phyloP scores from a whole-genome alignment of 2,113 vertebrate genomes.

The Sceloporus undulatus region DNA sequence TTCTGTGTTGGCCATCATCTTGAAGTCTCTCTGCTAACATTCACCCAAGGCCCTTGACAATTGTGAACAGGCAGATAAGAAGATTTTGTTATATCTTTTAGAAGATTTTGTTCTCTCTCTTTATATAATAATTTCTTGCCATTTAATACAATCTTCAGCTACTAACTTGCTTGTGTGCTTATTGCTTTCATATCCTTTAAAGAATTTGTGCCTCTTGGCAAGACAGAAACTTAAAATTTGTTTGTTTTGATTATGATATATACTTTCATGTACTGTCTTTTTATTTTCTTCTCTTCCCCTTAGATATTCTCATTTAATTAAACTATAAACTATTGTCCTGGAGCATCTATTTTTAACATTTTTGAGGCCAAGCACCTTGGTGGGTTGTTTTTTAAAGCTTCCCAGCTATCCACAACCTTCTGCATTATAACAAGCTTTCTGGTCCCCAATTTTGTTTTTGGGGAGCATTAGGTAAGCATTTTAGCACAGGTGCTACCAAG shows the following conservation, averaged over 20 bases:
- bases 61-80: neutral
- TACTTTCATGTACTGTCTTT: neutral
- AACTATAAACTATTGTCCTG: neutral
- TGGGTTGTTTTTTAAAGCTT: neutral
- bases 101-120: too few species aligned
- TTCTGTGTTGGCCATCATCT: neutral
- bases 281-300: neutral
- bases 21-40: neutral
- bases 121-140: too few species aligned
- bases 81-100: too few species aligned
- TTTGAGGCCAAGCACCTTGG: neutral
- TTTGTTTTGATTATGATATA: neutral
- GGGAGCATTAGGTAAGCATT: neutral
- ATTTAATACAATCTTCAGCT: neutral
- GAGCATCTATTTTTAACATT: neutral
- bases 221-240: neutral
- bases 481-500: slow-evolving; percentile 19
- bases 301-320: neutral
- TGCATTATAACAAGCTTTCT: neutral
- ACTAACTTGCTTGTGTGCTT: neutral
- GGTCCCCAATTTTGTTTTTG: slow-evolving; percentile 35
- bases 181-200: neutral
- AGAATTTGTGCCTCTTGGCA: neutral
- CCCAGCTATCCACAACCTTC: neutral
- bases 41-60: neutral